Evolutionary conservation across 1,140 invertebrate genomes (phyloP), one percentile per base, ranked within the genome.

Genomic region (Mylabris phalerata): DNA sequence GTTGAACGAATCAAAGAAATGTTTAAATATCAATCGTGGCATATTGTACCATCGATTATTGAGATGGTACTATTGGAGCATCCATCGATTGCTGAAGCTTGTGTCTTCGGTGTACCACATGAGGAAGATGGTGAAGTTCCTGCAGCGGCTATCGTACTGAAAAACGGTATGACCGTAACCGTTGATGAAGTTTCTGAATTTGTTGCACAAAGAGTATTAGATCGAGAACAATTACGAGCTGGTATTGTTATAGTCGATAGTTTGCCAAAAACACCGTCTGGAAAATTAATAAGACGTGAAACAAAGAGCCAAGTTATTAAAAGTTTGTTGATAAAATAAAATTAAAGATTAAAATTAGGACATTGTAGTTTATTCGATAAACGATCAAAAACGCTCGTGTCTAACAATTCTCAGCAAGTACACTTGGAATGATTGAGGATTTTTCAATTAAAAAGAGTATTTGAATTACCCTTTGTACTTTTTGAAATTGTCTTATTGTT

Each of bases 1-100:
- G 80, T 83, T 3, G 89, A 91, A 64, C 74, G 89, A 55, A 61
- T 90, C 4, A 92, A 92, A 62, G 89, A 92, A 66, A 78, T 92
- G 7, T 91, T 92, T 54, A 92, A 92, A 78, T 87, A 84, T 32
- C 27, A 40, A 19, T 11, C 41, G 32, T 58, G 57, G 54, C 56
- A 67, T 48, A 61, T 67, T 19, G 57, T 63, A 41, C 91, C 91
- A 6, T 85, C 88, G 2, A 87, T 91, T 73, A 75, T 93, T 38
- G 91, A 94, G 74, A 84, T 81, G 60, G 73, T 93, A 7, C 78
- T 94, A 3, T 75, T 86, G 48, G 78, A 83, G 50, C 78, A 86
- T 59, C 81, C 84, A 0, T 82, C 80, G 50, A 81, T 94, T 3
- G 78, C 78, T 24, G 88, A 92, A 56, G 83, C 76, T 4, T 85